These are phyloP conservation scores for Mus pahari DNA, from an alignment of 2,113 vertebrate species.

Conservation along the genomic window DNA sequence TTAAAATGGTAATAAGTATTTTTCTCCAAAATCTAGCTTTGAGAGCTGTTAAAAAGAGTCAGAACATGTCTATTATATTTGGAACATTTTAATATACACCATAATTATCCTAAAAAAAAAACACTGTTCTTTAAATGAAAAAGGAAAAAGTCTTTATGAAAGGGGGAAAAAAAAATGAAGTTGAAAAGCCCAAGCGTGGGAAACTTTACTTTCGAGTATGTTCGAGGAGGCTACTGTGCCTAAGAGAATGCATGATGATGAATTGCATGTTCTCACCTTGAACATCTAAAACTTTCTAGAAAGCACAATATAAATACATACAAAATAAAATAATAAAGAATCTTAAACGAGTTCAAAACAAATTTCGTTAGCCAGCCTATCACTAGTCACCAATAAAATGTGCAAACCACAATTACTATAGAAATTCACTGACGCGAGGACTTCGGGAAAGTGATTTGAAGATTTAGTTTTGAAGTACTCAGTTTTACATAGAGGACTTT, in stretches of 20 bases:
- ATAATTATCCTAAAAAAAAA: not conserved
- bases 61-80: conserved; percentile 19
- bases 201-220: not conserved
- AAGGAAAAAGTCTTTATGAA: not conserved
- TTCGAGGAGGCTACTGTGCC: not conserved
- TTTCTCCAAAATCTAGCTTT: not conserved
- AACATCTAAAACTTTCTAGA: not conserved
- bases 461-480: not conserved
- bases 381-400: conserved; percentile 3
- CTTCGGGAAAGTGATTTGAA: not conserved
- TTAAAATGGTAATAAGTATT: not conserved
- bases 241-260: not conserved
- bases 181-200: not conserved
- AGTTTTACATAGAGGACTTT: not conserved
- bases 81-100: not conserved
- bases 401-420: not conserved
- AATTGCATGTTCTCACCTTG: not conserved
- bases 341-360: conserved; percentile 6
- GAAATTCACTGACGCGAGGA: not conserved
- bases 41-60: conserved; percentile 39
- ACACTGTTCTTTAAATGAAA: not conserved
- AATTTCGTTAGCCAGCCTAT: not conserved
- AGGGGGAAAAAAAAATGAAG: not conserved
- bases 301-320: not conserved
- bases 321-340: not conserved